phyloP scores from a whole-genome alignment of 1,140 invertebrate species.

The Sipha flava region DNA sequence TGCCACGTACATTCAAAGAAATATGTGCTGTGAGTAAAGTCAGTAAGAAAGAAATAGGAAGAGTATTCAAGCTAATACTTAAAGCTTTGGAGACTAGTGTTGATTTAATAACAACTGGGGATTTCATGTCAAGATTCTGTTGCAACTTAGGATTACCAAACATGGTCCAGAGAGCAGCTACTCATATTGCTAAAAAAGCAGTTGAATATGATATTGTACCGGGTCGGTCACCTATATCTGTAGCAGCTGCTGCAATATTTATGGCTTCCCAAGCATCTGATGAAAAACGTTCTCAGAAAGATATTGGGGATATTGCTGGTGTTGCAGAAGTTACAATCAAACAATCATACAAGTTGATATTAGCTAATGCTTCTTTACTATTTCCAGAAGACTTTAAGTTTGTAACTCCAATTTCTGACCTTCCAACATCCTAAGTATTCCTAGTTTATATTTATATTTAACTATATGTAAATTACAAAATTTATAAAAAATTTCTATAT shows the following conservation, averaged over 20 bases:
- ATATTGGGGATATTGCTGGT: constrained; percentile 97
- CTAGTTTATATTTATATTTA: background rate
- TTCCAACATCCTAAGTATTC: constrained; percentile 51
- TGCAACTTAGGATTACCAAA: constrained; percentile 78
- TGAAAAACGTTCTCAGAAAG: constrained; percentile 90
- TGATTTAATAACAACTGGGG: constrained; percentile 94
- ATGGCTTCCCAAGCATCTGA: constrained; percentile 98
- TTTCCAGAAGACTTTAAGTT: constrained; percentile 97
- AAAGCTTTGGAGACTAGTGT: constrained; percentile 91
- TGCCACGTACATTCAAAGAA: constrained; percentile 98
- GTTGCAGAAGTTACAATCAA: constrained; percentile 98
- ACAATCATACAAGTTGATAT: constrained; percentile 97
- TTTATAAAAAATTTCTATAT: background rate
- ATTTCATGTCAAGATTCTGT: constrained; percentile 95
- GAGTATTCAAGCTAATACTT: constrained; percentile 90
- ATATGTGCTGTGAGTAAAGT: constrained; percentile 98
- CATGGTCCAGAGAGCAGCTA: constrained; percentile 89
- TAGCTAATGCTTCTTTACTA: constrained; percentile 79
- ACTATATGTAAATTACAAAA: background rate
- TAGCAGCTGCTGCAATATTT: constrained; percentile 98
- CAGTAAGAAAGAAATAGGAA: constrained; percentile 97
- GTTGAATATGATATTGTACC: constrained; percentile 96
- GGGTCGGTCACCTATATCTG: constrained; percentile 96
- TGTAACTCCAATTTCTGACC: constrained; percentile 83
- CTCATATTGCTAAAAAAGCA: constrained; percentile 91